Base-by-base conservation (phyloP, 2,113 vertebrate species). In the Hystrix cristata region DNA sequence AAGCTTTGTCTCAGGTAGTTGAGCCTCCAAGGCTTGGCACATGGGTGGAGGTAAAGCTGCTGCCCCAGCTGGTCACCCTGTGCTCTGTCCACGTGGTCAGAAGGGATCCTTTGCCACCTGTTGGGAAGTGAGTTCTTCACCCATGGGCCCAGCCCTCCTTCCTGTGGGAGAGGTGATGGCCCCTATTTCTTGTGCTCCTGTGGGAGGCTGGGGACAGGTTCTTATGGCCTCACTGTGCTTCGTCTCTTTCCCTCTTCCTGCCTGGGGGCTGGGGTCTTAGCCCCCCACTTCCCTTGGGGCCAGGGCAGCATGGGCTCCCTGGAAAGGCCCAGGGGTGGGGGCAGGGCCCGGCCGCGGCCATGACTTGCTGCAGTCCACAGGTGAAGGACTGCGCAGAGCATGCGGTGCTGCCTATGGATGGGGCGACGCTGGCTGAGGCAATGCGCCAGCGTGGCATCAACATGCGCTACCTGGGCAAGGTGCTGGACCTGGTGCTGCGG, bases 311-410 rank as follows among this genome's bases (percentile, higher is more conserved):
- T n/a, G 23, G 34, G 23, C 23, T 84, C 15, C 85, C 31, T 3
- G 1, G 71, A 65, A 89, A 64, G 38, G 55, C 16, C 21, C 9
- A 2, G 78, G 62, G 46, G 91, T 65, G n/a, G 59, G 84, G 64
- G 76, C 11, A 8, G 80, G 84, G 14, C 18, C 13, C 0, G 27
- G 94, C 46, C 15, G 51, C 48, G 18, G 78, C 27, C 83, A n/a
- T 98, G 92, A 97, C 67, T 11, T 57, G 64, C 79, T 81, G 0
- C 0, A 76, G 0, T 87, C 88, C 57, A 12, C 98, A 99, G 99
- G 99, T 99, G 64, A 99, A 99, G 96, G 99, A 99, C 98, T 99
- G 99, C 96, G 98, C 99, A 97, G 99, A 99, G 90, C 99, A 99
- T 93, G 99, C 98, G 0, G 99, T 99, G 97, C 98, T 99, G 92